Evolutionary conservation across 2,888 invertebrate genomes (phyloP), one percentile per base, ranked within the genome.

Genomic region (Quadriops clusia): DNA sequence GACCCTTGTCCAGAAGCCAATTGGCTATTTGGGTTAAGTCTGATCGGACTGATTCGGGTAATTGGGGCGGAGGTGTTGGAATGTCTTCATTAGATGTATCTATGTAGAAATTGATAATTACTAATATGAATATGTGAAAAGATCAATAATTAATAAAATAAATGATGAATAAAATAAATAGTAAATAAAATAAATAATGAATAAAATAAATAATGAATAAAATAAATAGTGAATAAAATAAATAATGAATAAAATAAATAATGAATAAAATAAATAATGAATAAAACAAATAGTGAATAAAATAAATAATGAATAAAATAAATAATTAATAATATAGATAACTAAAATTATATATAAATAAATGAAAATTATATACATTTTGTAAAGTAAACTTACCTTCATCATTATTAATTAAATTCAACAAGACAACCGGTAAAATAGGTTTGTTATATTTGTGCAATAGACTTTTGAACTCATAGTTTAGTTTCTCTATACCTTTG

Each of bases 401-500:
- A 57, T 90, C 90, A 31, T 79, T 72, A 39, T 82, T 79, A 18
- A 91, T 80, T 48, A 89, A 68, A 54, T 93, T 91, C 51, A 94
- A 65, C 6, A 95, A 68, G n/a, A 82, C 74, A 2, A 90, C 82
- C 0, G 94, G 84, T 11, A 86, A 74, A 30, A 93, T 64, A 0
- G 90, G 85, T 39, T 81, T 77, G 34, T 89, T 90, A 59, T 93
- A 83, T 38, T 87, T 77, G 38, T 76, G 77, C 20, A 95, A 61
- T 36, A 90, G 66, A 44, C 84, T 83, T 45, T 87, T 82, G 57
- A 93, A 93, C 45, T 95, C 90, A 35, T 75, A 74, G 51, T 89
- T 86, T 24, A 95, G 58, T 36, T 85, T 79, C 44, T 84, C 77
- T 30, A 86, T 82, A 2, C 94, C 94, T 43, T 79, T 72, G 45